Percentiles rank a stretch among this genome's conserved stretches.
phyloP scores from a whole-genome alignment of 1,140 invertebrate genomes.

The Zaprionus tsacasi region DNA sequence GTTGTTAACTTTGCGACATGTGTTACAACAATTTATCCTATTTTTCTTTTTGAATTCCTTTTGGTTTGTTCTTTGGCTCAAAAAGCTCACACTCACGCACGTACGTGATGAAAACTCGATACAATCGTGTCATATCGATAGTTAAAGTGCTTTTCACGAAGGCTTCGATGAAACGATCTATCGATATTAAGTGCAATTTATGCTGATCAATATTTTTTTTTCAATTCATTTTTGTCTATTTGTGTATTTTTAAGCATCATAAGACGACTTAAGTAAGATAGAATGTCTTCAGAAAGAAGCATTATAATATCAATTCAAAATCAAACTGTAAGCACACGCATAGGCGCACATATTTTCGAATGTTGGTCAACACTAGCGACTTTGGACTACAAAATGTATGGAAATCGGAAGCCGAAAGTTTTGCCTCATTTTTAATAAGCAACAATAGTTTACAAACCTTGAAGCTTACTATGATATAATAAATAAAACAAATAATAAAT shows the following conservation, averaged over 20 bases:
- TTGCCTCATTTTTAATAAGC: background rate
- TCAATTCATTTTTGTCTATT: no score
- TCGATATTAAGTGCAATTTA: background rate
- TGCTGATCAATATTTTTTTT: no score
- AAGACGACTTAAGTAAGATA: no score
- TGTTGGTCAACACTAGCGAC: no score
- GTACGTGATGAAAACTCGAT: background rate
- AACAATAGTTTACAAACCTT: background rate
- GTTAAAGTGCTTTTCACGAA: background rate
- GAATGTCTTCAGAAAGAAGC: no score
- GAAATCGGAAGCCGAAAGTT: no score
- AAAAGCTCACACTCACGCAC: slow-evolving; percentile 29
- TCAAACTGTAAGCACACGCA: no score
- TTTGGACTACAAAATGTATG: no score
- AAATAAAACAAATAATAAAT: no score
- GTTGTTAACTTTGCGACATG: slow-evolving; percentile 23
- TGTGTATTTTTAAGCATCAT: no score
- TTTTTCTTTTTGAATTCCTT: slow-evolving; percentile 41
- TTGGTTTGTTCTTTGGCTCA: slow-evolving; percentile 27
- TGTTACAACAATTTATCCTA: slow-evolving; percentile 11
- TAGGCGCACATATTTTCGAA: no score
- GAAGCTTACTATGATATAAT: background rate
- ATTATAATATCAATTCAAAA: no score
- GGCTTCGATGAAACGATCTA: background rate
- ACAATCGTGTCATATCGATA: background rate